phyloP scores from a whole-genome alignment of 2,797 vertebrate genomes.

The Orientallactaga sibirica region DNA sequence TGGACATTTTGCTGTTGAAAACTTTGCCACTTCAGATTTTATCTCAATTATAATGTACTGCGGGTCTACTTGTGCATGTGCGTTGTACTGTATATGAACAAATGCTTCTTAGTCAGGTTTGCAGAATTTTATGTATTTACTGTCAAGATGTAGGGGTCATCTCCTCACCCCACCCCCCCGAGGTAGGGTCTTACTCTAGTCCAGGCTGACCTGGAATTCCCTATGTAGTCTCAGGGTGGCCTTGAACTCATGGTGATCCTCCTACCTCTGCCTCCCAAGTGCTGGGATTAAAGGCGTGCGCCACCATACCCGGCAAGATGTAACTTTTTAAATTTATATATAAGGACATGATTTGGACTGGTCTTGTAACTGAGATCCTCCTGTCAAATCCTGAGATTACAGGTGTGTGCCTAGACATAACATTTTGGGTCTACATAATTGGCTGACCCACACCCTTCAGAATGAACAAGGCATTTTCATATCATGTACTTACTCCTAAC shows the following conservation, averaged over 20 bases:
- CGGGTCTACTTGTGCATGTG: constrained; percentile 7
- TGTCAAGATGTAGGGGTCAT: background rate
- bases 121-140: constrained; percentile 33
- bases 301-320: background rate
- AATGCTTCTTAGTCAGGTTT: constrained; percentile 38
- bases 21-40: constrained; percentile 56
- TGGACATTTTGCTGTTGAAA: constrained; percentile 46
- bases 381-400: background rate
- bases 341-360: too few relatives aligned
- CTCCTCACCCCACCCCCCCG: too few relatives aligned
- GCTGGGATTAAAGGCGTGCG: too few relatives aligned
- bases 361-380: background rate
- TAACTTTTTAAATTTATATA: background rate
- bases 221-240: too few relatives aligned
- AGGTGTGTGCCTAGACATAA: background rate
- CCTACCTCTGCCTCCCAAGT: too few relatives aligned
- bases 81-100: background rate
- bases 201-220: too few relatives aligned
- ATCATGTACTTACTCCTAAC: constrained; percentile 46
- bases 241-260: too few relatives aligned
- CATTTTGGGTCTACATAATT: constrained; percentile 46
- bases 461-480: constrained; percentile 46
- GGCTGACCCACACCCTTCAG: constrained; percentile 43
- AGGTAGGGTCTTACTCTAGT: too few relatives aligned
- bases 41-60: constrained; percentile 24